Percentiles rank a stretch among this genome's conserved stretches.
Evolutionary conservation across 92 coral and sea anemone genomes (phyloP).

Genomic region (Heteractis magnifica): DNA sequence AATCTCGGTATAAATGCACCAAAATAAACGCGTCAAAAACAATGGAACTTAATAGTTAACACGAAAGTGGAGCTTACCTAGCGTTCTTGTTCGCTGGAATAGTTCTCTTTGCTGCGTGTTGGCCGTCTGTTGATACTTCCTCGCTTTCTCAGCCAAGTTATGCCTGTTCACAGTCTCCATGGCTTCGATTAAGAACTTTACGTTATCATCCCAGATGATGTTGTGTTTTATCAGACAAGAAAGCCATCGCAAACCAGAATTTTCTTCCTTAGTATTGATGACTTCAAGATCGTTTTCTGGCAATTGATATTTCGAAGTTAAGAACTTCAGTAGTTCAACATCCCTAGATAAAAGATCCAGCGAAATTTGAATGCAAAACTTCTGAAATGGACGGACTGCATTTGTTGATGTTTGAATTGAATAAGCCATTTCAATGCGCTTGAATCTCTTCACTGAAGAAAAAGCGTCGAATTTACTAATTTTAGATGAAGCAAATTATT

Average conservation of each 20-base stretch:
- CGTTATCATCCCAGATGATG: not conserved
- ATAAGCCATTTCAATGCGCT: too few species aligned
- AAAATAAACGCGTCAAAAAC: not conserved
- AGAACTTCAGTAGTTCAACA: not conserved
- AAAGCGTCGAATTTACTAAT: too few species aligned
- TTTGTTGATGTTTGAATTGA: not conserved
- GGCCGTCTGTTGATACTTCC: not conserved
- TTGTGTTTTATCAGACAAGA: not conserved
- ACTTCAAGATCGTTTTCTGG: not conserved
- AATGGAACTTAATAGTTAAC: not conserved
- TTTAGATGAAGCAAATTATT: too few species aligned
- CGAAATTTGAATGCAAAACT: not conserved
- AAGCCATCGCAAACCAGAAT: not conserved
- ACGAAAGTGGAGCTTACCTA: not conserved
- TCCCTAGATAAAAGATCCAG: not conserved
- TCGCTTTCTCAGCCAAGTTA: not conserved
- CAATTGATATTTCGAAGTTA: not conserved
- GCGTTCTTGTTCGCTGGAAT: not conserved
- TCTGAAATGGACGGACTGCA: not conserved
- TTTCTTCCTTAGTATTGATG: not conserved
- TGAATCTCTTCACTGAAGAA: too few species aligned
- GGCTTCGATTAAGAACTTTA: not conserved
- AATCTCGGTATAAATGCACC: too few species aligned
- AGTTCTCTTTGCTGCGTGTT: not conserved
- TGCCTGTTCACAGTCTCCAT: not conserved